Conservation (phyloP, 1,140 invertebrate species). For the Yoshiicerus persimilis region DNA sequence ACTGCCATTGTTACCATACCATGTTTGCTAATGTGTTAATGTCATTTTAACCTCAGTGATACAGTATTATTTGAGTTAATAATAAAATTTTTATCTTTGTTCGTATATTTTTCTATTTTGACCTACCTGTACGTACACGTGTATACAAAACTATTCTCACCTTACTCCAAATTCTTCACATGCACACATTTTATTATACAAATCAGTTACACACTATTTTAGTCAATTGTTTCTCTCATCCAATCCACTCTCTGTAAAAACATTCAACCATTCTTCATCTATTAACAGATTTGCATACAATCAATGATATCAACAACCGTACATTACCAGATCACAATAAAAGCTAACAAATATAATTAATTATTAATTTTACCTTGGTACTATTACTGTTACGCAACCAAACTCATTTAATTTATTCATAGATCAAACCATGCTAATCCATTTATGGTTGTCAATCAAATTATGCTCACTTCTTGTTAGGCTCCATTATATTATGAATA, state of each 20-base stretch:
- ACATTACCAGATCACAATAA: no score
- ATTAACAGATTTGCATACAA: not conserved
- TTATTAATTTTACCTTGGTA: no score
- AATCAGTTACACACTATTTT: not conserved
- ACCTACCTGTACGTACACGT: not conserved
- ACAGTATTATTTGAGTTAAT: conserved; percentile 21
- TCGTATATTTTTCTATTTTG: not conserved
- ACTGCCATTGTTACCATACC: not conserved
- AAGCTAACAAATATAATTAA: no score
- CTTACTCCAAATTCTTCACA: not conserved
- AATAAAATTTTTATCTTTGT: conserved; percentile 23
- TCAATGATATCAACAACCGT: no score
- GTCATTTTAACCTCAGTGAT: conserved; percentile 19
- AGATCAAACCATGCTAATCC: no score
- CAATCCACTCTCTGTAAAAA: not conserved
- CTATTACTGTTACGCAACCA: no score
- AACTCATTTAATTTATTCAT: no score
- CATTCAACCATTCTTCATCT: not conserved
- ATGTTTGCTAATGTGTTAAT: not conserved
- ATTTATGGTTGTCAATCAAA: no score
- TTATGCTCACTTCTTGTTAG: no score
- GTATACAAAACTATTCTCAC: not conserved
- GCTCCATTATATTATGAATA: no score
- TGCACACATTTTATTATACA: not conserved
- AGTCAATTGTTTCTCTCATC: not conserved